Conservation (phyloP, 2,113 vertebrate genomes). For the Panthera tigris region DNA sequence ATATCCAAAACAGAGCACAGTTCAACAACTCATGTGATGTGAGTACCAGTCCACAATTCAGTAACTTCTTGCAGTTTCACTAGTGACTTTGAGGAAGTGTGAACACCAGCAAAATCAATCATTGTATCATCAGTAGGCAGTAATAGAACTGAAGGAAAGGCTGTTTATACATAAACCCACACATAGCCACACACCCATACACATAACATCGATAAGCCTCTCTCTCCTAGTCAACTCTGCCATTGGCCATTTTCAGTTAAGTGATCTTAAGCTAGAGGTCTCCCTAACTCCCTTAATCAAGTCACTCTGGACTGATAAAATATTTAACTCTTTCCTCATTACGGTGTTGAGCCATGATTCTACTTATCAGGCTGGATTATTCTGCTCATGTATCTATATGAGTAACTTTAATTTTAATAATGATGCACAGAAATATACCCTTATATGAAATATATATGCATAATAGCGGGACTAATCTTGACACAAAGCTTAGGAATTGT, state of each 20-base stretch:
- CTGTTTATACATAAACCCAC: neutral
- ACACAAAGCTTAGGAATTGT: neutral
- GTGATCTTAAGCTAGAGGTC: neutral
- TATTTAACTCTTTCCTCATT: neutral
- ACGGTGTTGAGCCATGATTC: neutral
- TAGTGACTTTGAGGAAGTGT: neutral
- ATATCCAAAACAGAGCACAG: neutral
- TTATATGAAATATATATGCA: neutral
- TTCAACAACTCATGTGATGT: neutral
- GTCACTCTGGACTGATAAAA: neutral
- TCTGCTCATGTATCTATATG: neutral
- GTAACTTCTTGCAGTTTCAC: neutral
- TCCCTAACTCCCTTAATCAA: neutral
- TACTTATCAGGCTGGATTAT: neutral
- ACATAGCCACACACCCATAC: neutral
- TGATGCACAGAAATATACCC: neutral
- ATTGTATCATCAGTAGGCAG: neutral
- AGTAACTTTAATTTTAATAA: neutral
- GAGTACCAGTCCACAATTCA: neutral
- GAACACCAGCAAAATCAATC: neutral
- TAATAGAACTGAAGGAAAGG: neutral
- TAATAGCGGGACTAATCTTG: neutral
- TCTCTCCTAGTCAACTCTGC: neutral
- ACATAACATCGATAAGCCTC: neutral
- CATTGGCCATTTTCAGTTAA: neutral